Evolutionary conservation across 1,140 invertebrate genomes (phyloP).

Genomic region (Calliphora vicina): DNA sequence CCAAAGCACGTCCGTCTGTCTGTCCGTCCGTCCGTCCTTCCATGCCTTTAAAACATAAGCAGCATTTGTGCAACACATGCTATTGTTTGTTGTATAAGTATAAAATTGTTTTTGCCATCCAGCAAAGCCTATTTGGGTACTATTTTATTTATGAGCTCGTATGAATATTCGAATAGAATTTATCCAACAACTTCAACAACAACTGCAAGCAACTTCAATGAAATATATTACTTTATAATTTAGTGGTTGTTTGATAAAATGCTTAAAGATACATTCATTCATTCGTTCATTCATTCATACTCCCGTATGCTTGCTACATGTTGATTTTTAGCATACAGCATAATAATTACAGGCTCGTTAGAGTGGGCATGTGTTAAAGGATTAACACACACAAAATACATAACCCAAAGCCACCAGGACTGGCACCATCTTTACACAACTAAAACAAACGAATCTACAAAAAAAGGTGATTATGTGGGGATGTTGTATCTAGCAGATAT

Average conservation of each 20-base stretch:
- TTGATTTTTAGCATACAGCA: background rate
- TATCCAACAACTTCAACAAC: background rate
- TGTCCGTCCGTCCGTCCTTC: too few relatives aligned
- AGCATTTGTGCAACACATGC: constrained; percentile 2
- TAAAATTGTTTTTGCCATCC: background rate
- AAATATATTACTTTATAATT: background rate
- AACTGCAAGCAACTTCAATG: background rate
- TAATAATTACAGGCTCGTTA: background rate
- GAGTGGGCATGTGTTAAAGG: background rate
- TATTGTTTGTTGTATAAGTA: background rate
- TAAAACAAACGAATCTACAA: background rate
- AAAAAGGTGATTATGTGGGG: background rate
- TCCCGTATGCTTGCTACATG: background rate
- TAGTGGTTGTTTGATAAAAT: constrained; percentile 10
- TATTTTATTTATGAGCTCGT: background rate
- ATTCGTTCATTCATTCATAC: background rate
- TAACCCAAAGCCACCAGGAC: background rate
- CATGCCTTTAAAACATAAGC: too few relatives aligned
- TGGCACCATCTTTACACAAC: background rate
- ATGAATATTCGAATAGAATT: background rate
- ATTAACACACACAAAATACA: background rate
- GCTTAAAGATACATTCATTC: background rate
- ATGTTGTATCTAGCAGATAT: too few relatives aligned
- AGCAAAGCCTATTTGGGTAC: background rate
- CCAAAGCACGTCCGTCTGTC: too few relatives aligned